Evolutionary conservation across 2,113 vertebrate genomes (phyloP).

Genomic region (Zosterops borbonicus): DNA sequence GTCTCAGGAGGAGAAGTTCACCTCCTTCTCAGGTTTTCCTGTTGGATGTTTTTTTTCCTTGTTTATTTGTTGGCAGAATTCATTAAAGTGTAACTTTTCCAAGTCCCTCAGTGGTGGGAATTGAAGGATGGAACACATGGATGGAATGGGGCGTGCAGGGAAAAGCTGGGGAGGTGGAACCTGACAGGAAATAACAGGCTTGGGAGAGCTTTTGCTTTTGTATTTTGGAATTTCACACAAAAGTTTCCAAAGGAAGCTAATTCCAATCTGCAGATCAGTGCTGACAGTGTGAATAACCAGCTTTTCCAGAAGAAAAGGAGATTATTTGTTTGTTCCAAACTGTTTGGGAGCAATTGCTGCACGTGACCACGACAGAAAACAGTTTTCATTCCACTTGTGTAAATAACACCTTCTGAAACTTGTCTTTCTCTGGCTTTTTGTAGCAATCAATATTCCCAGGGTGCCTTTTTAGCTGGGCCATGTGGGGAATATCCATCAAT

Average conservation of each 20-base stretch:
- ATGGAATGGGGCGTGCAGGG: neutral
- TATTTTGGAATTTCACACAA: neutral
- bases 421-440: neutral
- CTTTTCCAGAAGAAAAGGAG: neutral
- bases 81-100: neutral
- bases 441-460: neutral
- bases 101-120: neutral
- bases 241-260: neutral
- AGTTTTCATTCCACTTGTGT: neutral
- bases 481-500: neutral
- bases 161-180: neutral
- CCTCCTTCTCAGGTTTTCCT: neutral
- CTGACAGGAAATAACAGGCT: neutral
- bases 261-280: neutral
- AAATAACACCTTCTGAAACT: neutral
- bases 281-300: neutral
- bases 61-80: neutral
- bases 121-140: neutral
- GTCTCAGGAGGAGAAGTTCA: neutral
- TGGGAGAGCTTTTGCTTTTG: neutral
- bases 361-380: fast-evolving
- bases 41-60: neutral
- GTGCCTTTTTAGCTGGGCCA: neutral
- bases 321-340: neutral
- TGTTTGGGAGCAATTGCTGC: neutral